Evolutionary conservation across 1,140 invertebrate species (phyloP), one percentile per base, ranked within the genome.

Genomic region (Eriosoma lanigerum): DNA sequence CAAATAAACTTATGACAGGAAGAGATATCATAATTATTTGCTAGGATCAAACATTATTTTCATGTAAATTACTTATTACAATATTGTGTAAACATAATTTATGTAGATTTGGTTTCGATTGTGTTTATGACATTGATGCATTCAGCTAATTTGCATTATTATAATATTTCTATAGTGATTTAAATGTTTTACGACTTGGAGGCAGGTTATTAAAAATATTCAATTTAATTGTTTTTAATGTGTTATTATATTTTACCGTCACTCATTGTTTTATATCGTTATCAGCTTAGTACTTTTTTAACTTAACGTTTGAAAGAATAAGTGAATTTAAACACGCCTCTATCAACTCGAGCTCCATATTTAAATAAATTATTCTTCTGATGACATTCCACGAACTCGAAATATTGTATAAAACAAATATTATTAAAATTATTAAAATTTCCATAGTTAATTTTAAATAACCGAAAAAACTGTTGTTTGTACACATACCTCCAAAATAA

Each of bases 101-200:
- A 76, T 58, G 52, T 76, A 58, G 24, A 76, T 76, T 17, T 24
- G 15, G 6, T 76, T 38, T 29, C n/a, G 52, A 76, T 58, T 44
- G 44, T 76, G 72, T 58, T 76, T 58, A 44, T 76, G 72, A 26
- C 72, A 58, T 76, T 76, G 52, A 76, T 48, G 52, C 38, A 76
- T 76, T 56, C 21, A 24, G 58, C 32, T 58, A 44, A 76, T 56
- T 76, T 72, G 46, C 48, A 72, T 76, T 76, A 58, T 76, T 76
- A 56, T 58, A 21, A 56, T 58, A 38, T 15, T 76, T 76, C n/a
- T 19, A 58, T 44, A 29, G 12, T 17, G 5, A 44, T 58, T 76
- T 50, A 58, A 76, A 76, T 58, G 26, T 76, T 44, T 76, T 76
- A 32, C 52, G 38, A 38, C 29, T 3, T n/a, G 1, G 9, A 10